Evolutionary conservation across 2,113 vertebrate species (phyloP), one percentile per base, ranked within the genome.

Genomic region (Aleadryas rufinucha): DNA sequence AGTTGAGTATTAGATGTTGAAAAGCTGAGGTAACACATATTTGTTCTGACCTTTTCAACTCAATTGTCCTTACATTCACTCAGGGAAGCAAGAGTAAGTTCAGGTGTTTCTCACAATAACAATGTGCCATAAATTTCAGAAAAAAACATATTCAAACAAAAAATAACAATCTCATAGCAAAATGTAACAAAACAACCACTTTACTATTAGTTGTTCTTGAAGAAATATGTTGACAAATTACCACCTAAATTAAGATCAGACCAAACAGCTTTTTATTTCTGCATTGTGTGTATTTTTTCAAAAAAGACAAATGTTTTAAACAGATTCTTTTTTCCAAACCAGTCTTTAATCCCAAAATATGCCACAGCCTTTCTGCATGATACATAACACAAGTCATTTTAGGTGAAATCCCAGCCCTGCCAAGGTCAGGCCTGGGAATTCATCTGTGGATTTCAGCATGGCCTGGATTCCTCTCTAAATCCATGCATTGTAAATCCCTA

Each of bases 381-480:
- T 35, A 52, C 7, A 5, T 63, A 60, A 39, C 59, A 70, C 7
- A 12, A 69, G 93, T 74, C 27, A 95, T 78, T 89, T 84, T 61
- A 89, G 89, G 72, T 93, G 80, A 97, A 92, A 95, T 30, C 27
- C 17, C 24, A 86, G 39, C 19, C 59, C 39, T 70, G 54, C 50
- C n/a, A 42, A 74, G 65, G 83, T 77, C 88, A 97, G 54, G 28
- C 42, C 45, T 68, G 41, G 10, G 61, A 92, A 47, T 75, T 80
- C 64, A 75, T 77, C 85, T 53, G 37, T 18, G 54, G 54, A 61
- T 94, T 89, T 84, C 71, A 59, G 27, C 0, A 3, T 39, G 70
- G 83, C 79, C 89, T 63, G 64, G 41, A 84, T 77, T 90, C 71
- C 68, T 70, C 76, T 87, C 49, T 90, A 93, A 95, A 92, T 88